These are phyloP conservation scores for Heliothis subflexa DNA, from an alignment of 1,140 invertebrate genomes.

Conservation along the genomic window DNA sequence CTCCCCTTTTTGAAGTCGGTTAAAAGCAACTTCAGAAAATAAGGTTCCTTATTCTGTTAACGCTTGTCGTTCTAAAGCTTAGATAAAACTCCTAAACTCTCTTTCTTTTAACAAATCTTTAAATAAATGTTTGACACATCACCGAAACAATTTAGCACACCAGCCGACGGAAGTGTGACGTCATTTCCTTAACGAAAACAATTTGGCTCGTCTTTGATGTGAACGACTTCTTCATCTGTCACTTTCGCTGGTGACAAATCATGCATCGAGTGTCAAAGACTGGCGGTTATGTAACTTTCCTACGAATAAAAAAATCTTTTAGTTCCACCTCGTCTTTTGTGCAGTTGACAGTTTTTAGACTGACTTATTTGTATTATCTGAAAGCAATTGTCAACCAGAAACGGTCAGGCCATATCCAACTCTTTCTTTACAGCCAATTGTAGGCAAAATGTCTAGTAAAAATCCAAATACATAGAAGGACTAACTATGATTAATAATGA, in stretches of 20 bases:
- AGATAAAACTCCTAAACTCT: background rate
- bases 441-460: too few relatives aligned
- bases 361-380: too few relatives aligned
- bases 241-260: conserved; percentile 11
- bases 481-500: too few relatives aligned
- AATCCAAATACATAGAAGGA: too few relatives aligned
- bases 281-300: background rate
- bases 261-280: background rate
- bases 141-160: conserved; percentile 11
- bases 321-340: too few relatives aligned
- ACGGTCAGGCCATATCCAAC: too few relatives aligned
- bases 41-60: too few relatives aligned
- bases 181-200: conserved; percentile 3
- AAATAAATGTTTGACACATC: background rate
- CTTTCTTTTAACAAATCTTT: background rate
- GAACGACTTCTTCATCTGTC: conserved; percentile 11
- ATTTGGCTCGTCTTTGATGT: conserved; percentile 16
- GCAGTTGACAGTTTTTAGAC: too few relatives aligned
- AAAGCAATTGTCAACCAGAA: too few relatives aligned
- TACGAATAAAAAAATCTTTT: background rate
- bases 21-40: too few relatives aligned
- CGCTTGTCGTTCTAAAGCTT: background rate
- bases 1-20: too few relatives aligned
- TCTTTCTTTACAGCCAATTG: too few relatives aligned
- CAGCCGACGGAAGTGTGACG: background rate